Evolutionary conservation across 2,888 invertebrate genomes (phyloP), one percentile per base, ranked within the genome.

Genomic region (Dolomedes plantarius): DNA sequence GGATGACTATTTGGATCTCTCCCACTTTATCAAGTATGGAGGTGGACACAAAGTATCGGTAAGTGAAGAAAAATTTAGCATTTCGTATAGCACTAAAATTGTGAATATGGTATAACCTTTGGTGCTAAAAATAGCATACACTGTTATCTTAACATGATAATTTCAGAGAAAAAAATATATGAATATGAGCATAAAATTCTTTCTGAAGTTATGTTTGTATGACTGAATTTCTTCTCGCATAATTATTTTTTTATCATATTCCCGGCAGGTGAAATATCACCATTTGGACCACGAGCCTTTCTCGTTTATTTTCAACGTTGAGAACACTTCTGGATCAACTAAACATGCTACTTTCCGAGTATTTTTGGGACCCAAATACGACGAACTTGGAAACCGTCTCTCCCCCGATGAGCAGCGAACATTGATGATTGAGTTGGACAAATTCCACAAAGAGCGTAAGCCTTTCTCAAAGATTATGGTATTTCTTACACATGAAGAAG

Each of bases 271-370:
- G 9, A 93, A 94, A 88, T 95, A 95, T 90, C 93, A 93, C 88
- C 96, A 96, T 91, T 93, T 96, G 86, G 95, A 96, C 91, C 94
- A 96, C 90, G 92, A 93, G 2, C 93, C 94, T 0, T 96, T 94
- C 92, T 92, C 92, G 39, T 96, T 95, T 90, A 93, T 88, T 32
- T 90, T 91, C 69, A 87, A 91, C 91, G 88, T 91, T 50, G 88
- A 89, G 5, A 91, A 91, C 89, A 88, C 50, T 3, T 88, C 76
- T 5, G 93, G 93, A 0, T 90, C 90, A n/a, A 90, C 91, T 1
- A 90, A 91, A 76, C 92, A 92, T 91, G 95, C 94, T 31, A 95
- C 95, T 0, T 93, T 94, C 85, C 93, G 95, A 13, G 93, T 95
- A 89, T 95, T 94, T 92, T 90, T 95, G 89, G 94, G 94, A 0